These are phyloP conservation scores for Carabus problematicus DNA, from an alignment of 2,888 invertebrate species.

Conservation along the genomic window DNA sequence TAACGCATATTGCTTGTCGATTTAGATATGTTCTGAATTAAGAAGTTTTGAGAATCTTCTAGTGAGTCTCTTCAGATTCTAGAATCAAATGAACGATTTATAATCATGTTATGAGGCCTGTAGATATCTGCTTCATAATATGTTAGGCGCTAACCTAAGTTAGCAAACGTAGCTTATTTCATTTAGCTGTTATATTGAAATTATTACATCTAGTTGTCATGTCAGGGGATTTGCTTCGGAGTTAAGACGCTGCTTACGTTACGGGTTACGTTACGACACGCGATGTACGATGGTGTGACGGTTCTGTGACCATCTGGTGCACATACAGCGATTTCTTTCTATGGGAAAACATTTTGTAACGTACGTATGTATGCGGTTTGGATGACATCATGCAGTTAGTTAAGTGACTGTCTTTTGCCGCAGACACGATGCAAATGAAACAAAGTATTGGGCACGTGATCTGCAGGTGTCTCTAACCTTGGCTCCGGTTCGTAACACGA, in stretches of 20 bases:
- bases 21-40: too few species aligned
- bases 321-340: slow-evolving; percentile 12
- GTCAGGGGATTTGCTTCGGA: too few species aligned
- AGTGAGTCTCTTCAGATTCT: too few species aligned
- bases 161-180: too few species aligned
- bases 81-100: too few species aligned
- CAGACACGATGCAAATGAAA: slow-evolving; percentile 6
- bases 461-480: slow-evolving; percentile 32
- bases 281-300: slow-evolving; percentile 3
- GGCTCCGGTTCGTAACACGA: slow-evolving; percentile 9
- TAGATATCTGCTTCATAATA: too few species aligned
- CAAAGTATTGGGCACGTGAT: slow-evolving; percentile 22
- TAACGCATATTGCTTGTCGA: too few species aligned
- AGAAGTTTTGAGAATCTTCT: too few species aligned
- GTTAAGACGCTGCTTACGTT: slow-evolving; percentile 11
- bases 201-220: too few species aligned
- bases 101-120: too few species aligned
- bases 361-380: background rate
- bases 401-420: background rate
- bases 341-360: background rate
- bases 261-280: slow-evolving; percentile 8
- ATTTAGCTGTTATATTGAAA: too few species aligned
- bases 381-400: slow-evolving; percentile 7
- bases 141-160: too few species aligned
- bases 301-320: slow-evolving; percentile 28